Evolutionary conservation across 2,113 vertebrate species (phyloP).

Genomic region (Drymodes brunneopygia): DNA sequence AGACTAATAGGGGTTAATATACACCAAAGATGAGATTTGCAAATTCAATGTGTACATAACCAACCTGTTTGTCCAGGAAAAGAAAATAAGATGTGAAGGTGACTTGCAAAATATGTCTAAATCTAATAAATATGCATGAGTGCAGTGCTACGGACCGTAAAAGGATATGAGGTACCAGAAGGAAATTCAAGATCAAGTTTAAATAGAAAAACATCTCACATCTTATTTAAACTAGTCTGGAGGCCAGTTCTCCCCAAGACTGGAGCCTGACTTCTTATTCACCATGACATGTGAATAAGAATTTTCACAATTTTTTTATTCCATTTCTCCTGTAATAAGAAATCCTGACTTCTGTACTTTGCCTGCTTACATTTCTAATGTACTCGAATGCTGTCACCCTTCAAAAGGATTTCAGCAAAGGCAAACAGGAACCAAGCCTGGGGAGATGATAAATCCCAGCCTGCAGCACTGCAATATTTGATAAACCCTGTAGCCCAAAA

Average conservation of each 20-base stretch:
- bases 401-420: not conserved
- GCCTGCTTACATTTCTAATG: not conserved
- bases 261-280: not conserved
- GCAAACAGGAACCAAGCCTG: not conserved
- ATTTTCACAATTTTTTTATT: not conserved
- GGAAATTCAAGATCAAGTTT: conserved; percentile 6
- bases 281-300: not conserved
- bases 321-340: not conserved
- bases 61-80: conserved; percentile 56
- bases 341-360: not conserved
- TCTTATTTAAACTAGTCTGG: not conserved
- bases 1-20: conserved; percentile 27
- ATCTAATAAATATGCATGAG: not conserved
- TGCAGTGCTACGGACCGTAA: not conserved
- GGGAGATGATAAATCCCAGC: not conserved
- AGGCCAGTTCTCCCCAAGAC: not conserved
- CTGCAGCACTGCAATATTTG: not conserved
- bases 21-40: conserved; percentile 37
- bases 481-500: not conserved
- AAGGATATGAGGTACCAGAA: not conserved
- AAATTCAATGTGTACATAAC: not conserved
- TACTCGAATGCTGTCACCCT: not conserved
- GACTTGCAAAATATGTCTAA: conserved; percentile 57
- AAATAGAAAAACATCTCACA: not conserved
- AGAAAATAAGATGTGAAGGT: conserved; percentile 45